Evolutionary conservation across 2,888 invertebrate genomes (phyloP).

Genomic region (Dioctria rufipes): DNA sequence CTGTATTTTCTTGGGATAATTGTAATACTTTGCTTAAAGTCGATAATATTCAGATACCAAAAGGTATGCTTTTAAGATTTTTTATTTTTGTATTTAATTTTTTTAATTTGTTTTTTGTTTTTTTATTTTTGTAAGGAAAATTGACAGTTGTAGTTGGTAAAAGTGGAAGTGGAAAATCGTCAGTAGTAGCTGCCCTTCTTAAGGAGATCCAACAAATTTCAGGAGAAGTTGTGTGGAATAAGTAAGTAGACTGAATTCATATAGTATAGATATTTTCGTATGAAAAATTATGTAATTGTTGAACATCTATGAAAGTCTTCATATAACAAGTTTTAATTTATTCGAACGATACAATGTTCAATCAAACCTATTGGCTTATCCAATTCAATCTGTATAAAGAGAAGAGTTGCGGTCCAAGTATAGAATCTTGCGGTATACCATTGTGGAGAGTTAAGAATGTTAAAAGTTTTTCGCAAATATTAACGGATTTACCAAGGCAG

Average conservation of each 20-base stretch:
- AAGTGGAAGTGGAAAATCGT: conserved; percentile 87
- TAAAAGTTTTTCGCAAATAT: too few species aligned
- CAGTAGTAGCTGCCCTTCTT: conserved; percentile 81
- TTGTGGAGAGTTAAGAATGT: too few species aligned
- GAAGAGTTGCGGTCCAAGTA: too few species aligned
- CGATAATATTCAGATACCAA: conserved; percentile 70
- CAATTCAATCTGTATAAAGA: too few species aligned
- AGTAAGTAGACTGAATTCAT: conserved; percentile 71
- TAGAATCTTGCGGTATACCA: too few species aligned
- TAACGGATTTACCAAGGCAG: too few species aligned
- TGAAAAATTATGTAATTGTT: too few species aligned
- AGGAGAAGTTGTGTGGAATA: conserved; percentile 78
- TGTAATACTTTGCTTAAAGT: conserved; percentile 64
- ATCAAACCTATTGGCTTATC: too few species aligned
- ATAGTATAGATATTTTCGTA: too few species aligned
- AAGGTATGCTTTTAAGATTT: conserved; percentile 64
- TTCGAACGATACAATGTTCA: too few species aligned
- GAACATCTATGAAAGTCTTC: too few species aligned
- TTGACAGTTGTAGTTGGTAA: conserved; percentile 84
- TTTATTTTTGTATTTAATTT: conserved; percentile 27
- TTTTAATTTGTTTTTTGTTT: background rate
- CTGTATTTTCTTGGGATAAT: conserved; percentile 66
- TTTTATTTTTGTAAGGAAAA: conserved; percentile 72
- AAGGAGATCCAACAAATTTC: conserved; percentile 83
- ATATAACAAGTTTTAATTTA: too few species aligned